phyloP scores from a whole-genome alignment of 2,888 invertebrate species.

The Mamestra brassicae region DNA sequence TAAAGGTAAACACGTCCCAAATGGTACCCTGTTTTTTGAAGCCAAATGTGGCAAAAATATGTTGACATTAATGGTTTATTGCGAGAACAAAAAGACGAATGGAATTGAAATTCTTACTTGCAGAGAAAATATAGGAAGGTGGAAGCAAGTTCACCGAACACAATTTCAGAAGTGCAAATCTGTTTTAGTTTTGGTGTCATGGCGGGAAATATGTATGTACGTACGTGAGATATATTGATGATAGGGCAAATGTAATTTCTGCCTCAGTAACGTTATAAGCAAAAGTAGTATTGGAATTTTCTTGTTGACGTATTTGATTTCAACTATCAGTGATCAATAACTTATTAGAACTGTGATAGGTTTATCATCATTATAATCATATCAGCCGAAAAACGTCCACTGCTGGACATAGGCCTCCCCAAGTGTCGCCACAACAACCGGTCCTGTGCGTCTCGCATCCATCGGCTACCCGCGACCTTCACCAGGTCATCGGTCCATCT shows the following conservation, averaged over 20 bases:
- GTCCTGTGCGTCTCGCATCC: too few relatives aligned
- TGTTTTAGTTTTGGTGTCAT: constrained; percentile 53
- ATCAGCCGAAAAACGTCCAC: too few relatives aligned
- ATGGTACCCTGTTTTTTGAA: constrained; percentile 52
- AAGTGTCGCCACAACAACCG: too few relatives aligned
- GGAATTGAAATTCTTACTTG: constrained; percentile 60
- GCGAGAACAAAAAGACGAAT: constrained; percentile 48
- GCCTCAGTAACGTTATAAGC: not conserved
- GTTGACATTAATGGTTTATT: constrained; percentile 61
- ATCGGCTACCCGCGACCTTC: too few relatives aligned
- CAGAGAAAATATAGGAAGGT: constrained; percentile 20
- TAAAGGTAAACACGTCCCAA: constrained; percentile 57
- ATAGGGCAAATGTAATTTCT: constrained; percentile 24
- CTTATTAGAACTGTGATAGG: too few relatives aligned
- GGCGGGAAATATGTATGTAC: constrained; percentile 6
- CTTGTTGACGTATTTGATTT: not conserved
- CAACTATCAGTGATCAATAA: not conserved
- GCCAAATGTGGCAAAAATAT: constrained; percentile 59
- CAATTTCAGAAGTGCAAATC: constrained; percentile 58
- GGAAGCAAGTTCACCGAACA: constrained; percentile 48
- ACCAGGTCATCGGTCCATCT: too few relatives aligned
- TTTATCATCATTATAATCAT: too few relatives aligned
- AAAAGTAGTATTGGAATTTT: constrained; percentile 1
- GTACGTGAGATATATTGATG: constrained; percentile 11
- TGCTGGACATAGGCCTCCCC: too few relatives aligned